Percentiles rank a stretch among this genome's conserved stretches.
Evolutionary conservation across 2,888 invertebrate genomes (phyloP).

Genomic region (Eudiplozoon nipponicum): DNA sequence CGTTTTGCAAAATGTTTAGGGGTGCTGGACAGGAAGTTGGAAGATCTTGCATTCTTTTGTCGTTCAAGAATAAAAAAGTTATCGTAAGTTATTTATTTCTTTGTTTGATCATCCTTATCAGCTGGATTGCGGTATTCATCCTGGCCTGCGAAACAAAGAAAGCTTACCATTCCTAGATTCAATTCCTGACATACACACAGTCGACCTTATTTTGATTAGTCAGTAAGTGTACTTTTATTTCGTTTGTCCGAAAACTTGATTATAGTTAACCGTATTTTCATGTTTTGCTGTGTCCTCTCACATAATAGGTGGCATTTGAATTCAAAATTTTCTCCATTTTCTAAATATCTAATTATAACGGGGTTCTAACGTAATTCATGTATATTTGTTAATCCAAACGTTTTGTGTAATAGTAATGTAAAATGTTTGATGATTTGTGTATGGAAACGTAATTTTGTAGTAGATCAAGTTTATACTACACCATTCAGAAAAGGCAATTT

Average conservation of each 20-base stretch:
- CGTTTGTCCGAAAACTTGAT: neutral
- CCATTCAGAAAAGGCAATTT: too few relatives aligned
- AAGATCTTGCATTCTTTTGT: slow-evolving; percentile 76
- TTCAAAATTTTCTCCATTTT: too few relatives aligned
- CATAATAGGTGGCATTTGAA: too few relatives aligned
- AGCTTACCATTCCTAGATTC: slow-evolving; percentile 82
- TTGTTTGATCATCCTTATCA: slow-evolving; percentile 18
- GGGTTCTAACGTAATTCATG: too few relatives aligned
- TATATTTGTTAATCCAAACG: too few relatives aligned
- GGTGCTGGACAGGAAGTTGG: slow-evolving; percentile 98
- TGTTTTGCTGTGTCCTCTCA: neutral
- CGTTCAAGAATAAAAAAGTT: slow-evolving; percentile 91
- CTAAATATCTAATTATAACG: too few relatives aligned
- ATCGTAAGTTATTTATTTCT: slow-evolving; percentile 37
- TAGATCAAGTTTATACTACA: too few relatives aligned
- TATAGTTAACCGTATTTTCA: neutral
- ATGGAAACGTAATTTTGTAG: too few relatives aligned
- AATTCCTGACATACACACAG: slow-evolving; percentile 60
- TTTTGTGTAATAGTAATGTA: too few relatives aligned
- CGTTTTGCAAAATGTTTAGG: slow-evolving; percentile 25
- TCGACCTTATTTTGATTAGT: slow-evolving; percentile 55
- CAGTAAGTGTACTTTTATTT: slow-evolving; percentile 40
- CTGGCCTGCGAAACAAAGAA: slow-evolving; percentile 67
- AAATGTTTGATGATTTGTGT: too few relatives aligned
- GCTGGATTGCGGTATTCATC: slow-evolving; percentile 92